These are phyloP conservation scores for Bolborhynchus lineola DNA, from an alignment of 2,113 vertebrate species.

Conservation along the genomic window DNA sequence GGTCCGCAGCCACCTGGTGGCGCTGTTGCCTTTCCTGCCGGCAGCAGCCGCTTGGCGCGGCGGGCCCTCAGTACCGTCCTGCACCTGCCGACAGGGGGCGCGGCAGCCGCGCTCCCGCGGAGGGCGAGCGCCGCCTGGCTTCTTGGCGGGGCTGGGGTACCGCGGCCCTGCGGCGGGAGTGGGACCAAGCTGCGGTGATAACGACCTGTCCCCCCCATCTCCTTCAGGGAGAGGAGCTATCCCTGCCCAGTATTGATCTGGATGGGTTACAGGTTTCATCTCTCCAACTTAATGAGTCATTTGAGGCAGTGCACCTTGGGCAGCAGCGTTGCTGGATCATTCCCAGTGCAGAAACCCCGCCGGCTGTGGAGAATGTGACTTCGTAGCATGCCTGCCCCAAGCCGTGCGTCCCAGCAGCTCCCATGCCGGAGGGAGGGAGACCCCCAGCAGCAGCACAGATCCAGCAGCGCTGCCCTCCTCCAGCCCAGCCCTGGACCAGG, in stretches of 20 bases:
- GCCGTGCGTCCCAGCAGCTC: rapidly evolving
- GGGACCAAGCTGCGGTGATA: rapidly evolving
- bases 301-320: no score
- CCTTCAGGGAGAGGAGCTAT: background rate
- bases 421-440: background rate
- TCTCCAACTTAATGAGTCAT: background rate
- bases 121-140: background rate
- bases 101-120: background rate
- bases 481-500: background rate
- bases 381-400: rapidly evolving
- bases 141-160: background rate
- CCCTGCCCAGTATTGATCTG: no score
- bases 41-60: rapidly evolving
- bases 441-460: background rate
- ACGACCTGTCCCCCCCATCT: no score
- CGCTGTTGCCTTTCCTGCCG: background rate
- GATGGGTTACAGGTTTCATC: rapidly evolving
- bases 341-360: rapidly evolving
- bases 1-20: background rate
- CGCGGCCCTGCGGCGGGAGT: background rate
- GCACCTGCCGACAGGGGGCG: background rate
- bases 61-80: background rate
- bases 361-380: background rate
- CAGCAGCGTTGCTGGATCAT: rapidly evolving
- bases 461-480: background rate